phyloP scores from a whole-genome alignment of 2,888 invertebrate genomes.

The Lacanobia oleracea region DNA sequence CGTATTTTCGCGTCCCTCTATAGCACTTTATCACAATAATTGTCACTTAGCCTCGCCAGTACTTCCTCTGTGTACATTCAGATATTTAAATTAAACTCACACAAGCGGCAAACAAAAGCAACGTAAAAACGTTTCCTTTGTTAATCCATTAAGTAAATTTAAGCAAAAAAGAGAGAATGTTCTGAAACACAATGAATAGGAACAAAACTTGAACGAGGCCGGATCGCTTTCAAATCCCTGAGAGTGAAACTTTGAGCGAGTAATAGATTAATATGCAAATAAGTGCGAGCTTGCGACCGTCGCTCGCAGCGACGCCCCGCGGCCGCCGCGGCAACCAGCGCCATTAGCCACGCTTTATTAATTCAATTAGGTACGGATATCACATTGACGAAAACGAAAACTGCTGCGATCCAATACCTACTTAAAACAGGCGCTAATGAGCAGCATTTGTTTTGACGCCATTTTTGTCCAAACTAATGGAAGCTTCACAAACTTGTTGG shows the following conservation, averaged over 20 bases:
- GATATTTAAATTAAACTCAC: conserved; percentile 62
- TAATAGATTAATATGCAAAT: conserved; percentile 68
- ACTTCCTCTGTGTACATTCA: conserved; percentile 47
- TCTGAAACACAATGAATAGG: conserved; percentile 63
- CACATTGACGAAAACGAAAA: conserved; percentile 43
- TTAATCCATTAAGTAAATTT: conserved; percentile 66
- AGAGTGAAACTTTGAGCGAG: conserved; percentile 57
- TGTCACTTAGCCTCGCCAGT: conserved; percentile 44
- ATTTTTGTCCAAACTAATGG: conserved; percentile 35
- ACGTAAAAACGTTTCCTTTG: conserved; percentile 62
- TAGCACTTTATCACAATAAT: conserved; percentile 55
- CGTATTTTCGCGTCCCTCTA: conserved; percentile 24
- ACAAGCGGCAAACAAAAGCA: conserved; percentile 59
- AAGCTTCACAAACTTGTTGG: conserved; percentile 26
- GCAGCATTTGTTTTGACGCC: conserved; percentile 11
- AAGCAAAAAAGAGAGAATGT: conserved; percentile 62
- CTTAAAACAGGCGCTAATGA: conserved; percentile 44
- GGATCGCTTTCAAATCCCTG: conserved; percentile 64
- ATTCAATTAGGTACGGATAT: conserved; percentile 46
- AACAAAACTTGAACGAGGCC: conserved; percentile 62
- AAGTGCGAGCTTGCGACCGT: conserved; percentile 41
- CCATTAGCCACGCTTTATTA: conserved; percentile 43
- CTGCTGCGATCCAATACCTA: conserved; percentile 30
- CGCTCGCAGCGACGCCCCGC: conserved; percentile 30
- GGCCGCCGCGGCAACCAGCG: conserved; percentile 17